Evolutionary conservation across 2,888 invertebrate species (phyloP).

Genomic region (Apamea crenata): DNA sequence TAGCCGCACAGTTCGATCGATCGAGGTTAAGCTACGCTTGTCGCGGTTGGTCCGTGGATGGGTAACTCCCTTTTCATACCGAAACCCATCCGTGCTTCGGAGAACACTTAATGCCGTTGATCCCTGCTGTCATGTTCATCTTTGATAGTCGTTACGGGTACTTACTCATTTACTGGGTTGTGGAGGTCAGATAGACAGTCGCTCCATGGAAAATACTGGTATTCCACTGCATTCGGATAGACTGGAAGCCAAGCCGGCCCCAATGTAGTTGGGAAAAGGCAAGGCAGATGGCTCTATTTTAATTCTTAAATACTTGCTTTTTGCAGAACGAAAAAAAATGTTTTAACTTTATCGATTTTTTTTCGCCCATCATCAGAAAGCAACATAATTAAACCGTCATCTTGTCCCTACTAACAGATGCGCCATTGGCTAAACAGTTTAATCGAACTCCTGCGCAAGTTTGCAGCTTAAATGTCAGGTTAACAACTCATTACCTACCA

Average conservation of each 20-base stretch:
- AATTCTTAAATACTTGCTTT: background rate
- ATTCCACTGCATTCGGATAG: background rate
- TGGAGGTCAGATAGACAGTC: background rate
- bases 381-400: slow-evolving; percentile 11
- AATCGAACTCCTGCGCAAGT: slow-evolving; percentile 13
- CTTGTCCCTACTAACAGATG: slow-evolving; percentile 4
- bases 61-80: background rate
- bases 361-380: background rate
- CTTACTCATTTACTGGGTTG: background rate
- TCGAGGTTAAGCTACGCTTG: background rate
- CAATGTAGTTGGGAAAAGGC: too few relatives aligned
- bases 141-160: background rate
- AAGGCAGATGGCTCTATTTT: background rate
- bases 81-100: background rate
- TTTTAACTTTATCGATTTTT: background rate
- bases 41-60: background rate
- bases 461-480: slow-evolving; percentile 28
- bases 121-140: background rate
- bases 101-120: background rate
- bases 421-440: slow-evolving; percentile 8
- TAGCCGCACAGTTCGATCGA: background rate
- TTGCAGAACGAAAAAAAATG: background rate
- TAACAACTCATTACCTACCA: slow-evolving; percentile 20
- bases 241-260: background rate
- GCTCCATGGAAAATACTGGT: background rate